Base-by-base conservation (phyloP, 2,113 vertebrate genomes). In the Hystrix brachyura region DNA sequence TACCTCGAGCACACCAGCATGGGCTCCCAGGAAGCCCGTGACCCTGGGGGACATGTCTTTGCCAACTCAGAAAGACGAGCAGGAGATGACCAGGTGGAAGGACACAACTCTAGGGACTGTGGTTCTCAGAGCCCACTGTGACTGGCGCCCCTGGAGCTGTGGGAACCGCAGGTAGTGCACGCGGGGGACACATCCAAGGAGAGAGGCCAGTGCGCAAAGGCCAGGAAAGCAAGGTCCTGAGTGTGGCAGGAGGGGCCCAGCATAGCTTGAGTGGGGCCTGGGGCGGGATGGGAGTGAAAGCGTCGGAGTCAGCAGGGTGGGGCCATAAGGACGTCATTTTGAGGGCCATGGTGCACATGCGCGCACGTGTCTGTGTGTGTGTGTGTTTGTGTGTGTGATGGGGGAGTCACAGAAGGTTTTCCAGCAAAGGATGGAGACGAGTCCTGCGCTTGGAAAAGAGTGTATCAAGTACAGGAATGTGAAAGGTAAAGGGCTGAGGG, bases 191-290 rank as follows among this genome's bases (percentile, higher is more conserved):
- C 5, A 34, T 32, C 74, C 43, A 23, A 72, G 87, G 10, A 80
- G 34, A 53, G 80, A 78, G 76, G 55, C 46, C 57, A 46, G 38
- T 1, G 8, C 0, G 6, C 13, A 25, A 21, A 25, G 43, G 34
- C 19, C 11, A 21, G 88, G n/a, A n/a, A 18, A 90, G 72, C 0
- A 0, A 57, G 64, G 48, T 1, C 65, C 19, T 6, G 14, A 0
- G 0, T 4, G 4, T 51, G 32, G 69, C 23, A 90, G 81, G n/a
- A 57, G 7, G 57, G 85, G 4, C 1, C 38, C 57, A 5, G 25
- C 0, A 0, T 2, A 25, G 38, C 14, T 46, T 18, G 11, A 1
- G 3, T 0, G 7, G 86, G 43, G 13, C 1, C 15, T n/a, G 15
- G 25, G 15, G n/a, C 3, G 18, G n/a, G 48, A 67, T 32, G 8